These are phyloP conservation scores for Morphnarchus princeps DNA, from an alignment of 2,113 vertebrate genomes.

Conservation along the genomic window DNA sequence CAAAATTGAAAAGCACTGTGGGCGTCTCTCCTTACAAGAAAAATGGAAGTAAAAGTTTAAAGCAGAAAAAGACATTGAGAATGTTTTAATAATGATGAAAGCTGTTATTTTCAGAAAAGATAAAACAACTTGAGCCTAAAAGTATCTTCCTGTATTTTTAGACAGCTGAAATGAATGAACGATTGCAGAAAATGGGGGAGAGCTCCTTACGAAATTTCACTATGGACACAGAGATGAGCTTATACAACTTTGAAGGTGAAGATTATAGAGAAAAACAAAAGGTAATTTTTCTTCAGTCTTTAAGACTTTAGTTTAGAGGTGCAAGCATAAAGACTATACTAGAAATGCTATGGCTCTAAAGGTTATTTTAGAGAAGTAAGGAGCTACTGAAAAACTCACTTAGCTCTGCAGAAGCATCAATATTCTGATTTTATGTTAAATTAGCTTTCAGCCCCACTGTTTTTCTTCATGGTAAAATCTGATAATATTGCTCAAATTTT, in stretches of 20 bases:
- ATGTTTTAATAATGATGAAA: background rate
- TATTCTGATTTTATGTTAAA: background rate
- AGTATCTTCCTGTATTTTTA: constrained; percentile 37
- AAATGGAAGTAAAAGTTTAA: background rate
- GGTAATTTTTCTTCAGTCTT: constrained; percentile 61
- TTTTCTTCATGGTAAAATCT: background rate
- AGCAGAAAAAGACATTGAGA: background rate
- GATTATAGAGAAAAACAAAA: constrained; percentile 92
- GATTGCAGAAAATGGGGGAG: constrained; percentile 86
- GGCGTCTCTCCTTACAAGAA: background rate
- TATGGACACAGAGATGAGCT: constrained; percentile 87
- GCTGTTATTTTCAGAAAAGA: background rate
- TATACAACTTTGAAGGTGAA: constrained; percentile 92
- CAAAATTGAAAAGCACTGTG: background rate
- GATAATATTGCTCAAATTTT: background rate
- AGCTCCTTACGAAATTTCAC: constrained; percentile 86
- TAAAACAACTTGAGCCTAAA: background rate
- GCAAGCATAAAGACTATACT: background rate
- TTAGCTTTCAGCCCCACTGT: background rate
- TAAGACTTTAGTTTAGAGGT: background rate
- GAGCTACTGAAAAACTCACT: background rate
- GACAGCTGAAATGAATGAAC: constrained; percentile 90
- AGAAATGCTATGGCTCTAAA: background rate
- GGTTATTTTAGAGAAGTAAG: background rate
- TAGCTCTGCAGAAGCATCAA: background rate